phyloP scores from a whole-genome alignment of 1,140 invertebrate species.

The Eufriesea mexicana region DNA sequence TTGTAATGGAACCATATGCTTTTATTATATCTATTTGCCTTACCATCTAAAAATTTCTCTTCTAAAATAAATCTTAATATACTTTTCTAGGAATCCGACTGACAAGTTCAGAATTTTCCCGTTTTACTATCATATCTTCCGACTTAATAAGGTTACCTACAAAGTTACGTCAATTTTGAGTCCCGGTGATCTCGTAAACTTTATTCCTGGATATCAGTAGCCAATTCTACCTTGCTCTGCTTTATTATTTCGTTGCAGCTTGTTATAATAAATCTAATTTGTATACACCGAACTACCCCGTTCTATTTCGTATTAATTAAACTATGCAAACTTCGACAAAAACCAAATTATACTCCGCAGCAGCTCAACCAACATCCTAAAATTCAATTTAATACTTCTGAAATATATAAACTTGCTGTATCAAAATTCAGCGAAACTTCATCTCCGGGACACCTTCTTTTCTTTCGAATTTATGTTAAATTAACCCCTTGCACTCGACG shows the following conservation, averaged over 20 bases:
- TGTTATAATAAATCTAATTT: not conserved
- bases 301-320: not conserved
- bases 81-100: not conserved
- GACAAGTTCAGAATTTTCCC: not conserved
- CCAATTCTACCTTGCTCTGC: not conserved
- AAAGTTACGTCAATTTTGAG: not conserved
- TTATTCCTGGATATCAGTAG: not conserved
- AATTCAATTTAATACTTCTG: not conserved
- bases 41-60: not conserved
- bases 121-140: not conserved
- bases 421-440: not conserved
- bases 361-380: not conserved
- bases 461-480: no score
- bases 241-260: not conserved
- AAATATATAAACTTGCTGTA: no score
- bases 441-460: no score
- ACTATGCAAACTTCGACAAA: not conserved
- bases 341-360: not conserved
- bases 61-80: not conserved
- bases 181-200: constrained; percentile 1
- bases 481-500: no score
- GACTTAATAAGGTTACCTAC: not conserved
- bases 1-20: not conserved
- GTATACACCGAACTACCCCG: not conserved
- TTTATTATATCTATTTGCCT: not conserved